These are phyloP conservation scores for Diadumene lineata DNA, from an alignment of 92 coral and sea anemone genomes.

Conservation along the genomic window DNA sequence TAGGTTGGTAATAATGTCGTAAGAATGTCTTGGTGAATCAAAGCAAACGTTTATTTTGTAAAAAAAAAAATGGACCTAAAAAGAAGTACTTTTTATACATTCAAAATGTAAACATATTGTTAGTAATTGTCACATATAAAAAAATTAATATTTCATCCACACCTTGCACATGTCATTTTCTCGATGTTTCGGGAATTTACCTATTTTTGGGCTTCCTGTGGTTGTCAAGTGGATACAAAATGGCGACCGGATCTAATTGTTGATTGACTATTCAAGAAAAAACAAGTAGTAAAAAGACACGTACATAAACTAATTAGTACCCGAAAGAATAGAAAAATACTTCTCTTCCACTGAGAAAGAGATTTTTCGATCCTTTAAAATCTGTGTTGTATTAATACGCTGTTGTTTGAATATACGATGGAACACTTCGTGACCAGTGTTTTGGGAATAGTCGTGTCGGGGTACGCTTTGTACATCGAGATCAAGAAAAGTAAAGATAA, in stretches of 20 bases:
- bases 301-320: not conserved
- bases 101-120: too few species aligned
- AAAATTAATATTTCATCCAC: too few species aligned
- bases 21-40: too few species aligned
- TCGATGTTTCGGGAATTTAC: too few species aligned
- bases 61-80: too few species aligned
- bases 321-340: too few species aligned
- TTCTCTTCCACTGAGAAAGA: not conserved
- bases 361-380: not conserved
- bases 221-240: not conserved
- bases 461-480: constrained; percentile 68
- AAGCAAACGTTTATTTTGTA: too few species aligned
- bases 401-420: constrained; percentile 1
- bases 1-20: too few species aligned
- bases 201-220: not conserved
- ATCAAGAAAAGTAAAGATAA: constrained; percentile 58
- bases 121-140: too few species aligned
- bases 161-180: too few species aligned
- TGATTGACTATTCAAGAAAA: not conserved
- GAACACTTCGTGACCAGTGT: constrained; percentile 34
- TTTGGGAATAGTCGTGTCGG: constrained; percentile 62
- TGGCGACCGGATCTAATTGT: not conserved
- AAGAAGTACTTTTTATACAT: too few species aligned
- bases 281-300: not conserved
- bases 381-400: not conserved